phyloP scores from a whole-genome alignment of 2,888 invertebrate species.

The Mylabris sibirica region DNA sequence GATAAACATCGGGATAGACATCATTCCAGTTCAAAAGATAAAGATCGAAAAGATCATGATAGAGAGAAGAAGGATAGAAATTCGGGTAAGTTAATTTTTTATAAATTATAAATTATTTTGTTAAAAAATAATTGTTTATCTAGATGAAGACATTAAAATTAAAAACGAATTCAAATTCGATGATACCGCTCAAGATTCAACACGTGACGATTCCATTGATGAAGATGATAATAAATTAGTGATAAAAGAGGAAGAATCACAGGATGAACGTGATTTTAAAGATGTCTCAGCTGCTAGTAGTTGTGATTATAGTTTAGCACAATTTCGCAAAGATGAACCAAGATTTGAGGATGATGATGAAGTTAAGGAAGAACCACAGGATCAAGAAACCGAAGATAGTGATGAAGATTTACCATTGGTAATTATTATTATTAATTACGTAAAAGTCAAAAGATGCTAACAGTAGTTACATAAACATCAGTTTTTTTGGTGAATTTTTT shows the following conservation, averaged over 20 bases:
- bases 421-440: slow-evolving; percentile 48
- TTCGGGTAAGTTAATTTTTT: slow-evolving; percentile 19
- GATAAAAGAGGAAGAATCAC: slow-evolving; percentile 56
- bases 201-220: slow-evolving; percentile 54
- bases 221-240: slow-evolving; percentile 59
- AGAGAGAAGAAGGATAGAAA: slow-evolving; percentile 47
- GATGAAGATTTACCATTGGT: slow-evolving; percentile 83
- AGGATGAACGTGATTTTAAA: slow-evolving; percentile 52
- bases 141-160: slow-evolving; percentile 25
- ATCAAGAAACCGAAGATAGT: slow-evolving; percentile 61
- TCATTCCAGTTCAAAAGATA: slow-evolving; percentile 63
- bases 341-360: slow-evolving; percentile 51
- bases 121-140: not conserved
- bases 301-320: slow-evolving; percentile 76
- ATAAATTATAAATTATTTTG: not conserved
- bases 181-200: slow-evolving; percentile 43
- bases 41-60: slow-evolving; percentile 65
- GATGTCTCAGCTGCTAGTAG: slow-evolving; percentile 71
- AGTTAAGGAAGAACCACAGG: slow-evolving; percentile 48
- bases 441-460: not conserved
- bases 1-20: slow-evolving; percentile 56
- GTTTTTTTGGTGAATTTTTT: not conserved
- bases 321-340: slow-evolving; percentile 66
- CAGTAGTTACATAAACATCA: not conserved
- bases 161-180: slow-evolving; percentile 26